phyloP scores from a whole-genome alignment of 2,797 vertebrate genomes.

The Gymnothorax javanicus region DNA sequence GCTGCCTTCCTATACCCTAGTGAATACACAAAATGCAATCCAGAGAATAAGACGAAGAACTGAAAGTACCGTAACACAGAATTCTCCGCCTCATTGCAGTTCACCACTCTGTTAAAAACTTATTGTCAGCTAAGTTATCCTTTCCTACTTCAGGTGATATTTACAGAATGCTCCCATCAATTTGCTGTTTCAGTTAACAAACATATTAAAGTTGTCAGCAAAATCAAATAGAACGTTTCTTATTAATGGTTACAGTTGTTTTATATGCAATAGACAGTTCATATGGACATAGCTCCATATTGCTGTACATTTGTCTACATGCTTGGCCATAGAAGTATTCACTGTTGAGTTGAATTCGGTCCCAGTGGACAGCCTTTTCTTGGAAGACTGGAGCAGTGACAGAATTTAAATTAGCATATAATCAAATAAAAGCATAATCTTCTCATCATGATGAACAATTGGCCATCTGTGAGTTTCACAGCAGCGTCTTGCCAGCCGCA shows the following conservation, averaged over 20 bases:
- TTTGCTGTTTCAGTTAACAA: too few relatives aligned
- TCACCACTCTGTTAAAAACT: background rate
- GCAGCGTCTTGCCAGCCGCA: background rate
- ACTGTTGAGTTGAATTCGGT: background rate
- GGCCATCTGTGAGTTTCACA: background rate
- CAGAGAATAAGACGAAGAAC: background rate
- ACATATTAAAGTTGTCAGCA: too few relatives aligned
- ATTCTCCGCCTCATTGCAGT: background rate
- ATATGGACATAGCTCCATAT: background rate
- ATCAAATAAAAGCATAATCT: background rate
- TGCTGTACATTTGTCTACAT: background rate
- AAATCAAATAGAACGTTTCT: background rate
- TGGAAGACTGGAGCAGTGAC: background rate
- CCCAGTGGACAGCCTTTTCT: background rate
- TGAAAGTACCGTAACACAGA: too few relatives aligned
- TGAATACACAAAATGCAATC: background rate
- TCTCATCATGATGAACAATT: background rate
- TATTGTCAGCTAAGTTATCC: background rate
- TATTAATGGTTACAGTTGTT: background rate
- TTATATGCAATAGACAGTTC: too few relatives aligned
- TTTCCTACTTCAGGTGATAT: background rate
- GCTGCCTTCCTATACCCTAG: conserved; percentile 55
- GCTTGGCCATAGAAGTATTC: background rate
- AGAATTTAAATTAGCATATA: background rate
- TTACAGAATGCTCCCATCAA: too few relatives aligned